phyloP scores from a whole-genome alignment of 2,888 invertebrate genomes.

The Tenthredo mesomela region DNA sequence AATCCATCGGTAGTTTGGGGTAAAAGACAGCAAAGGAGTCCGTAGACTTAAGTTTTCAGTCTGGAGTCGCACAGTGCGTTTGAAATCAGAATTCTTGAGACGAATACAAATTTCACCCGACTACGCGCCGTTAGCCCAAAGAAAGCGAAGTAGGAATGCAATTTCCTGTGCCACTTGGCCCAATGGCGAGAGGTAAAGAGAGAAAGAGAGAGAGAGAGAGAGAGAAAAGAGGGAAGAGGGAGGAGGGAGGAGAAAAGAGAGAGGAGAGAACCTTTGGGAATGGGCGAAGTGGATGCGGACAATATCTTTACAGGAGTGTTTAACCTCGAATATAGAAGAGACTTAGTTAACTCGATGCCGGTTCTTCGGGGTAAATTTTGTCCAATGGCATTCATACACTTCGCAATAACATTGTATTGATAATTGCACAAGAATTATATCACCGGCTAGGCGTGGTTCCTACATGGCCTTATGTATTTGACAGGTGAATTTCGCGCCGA shows the following conservation, averaged over 20 bases:
- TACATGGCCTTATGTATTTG: neutral
- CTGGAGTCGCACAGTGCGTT: conserved; percentile 22
- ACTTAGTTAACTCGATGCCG: conserved; percentile 38
- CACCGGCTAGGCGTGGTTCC: neutral
- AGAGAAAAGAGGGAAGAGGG: neutral
- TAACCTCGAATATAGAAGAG: conserved; percentile 31
- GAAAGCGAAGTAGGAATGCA: conserved; percentile 60
- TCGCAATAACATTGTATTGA: conserved; percentile 31
- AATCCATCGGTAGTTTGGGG: conserved; percentile 9
- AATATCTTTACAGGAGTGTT: conserved; percentile 31
- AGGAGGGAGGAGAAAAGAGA: neutral
- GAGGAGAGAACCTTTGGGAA: neutral
- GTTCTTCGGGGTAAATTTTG: conserved; percentile 20
- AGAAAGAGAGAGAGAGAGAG: neutral
- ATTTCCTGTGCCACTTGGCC: conserved; percentile 58
- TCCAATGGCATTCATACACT: conserved; percentile 18
- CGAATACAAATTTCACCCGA: conserved; percentile 62
- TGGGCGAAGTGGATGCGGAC: neutral
- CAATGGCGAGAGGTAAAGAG: conserved; percentile 17
- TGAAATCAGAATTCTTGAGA: conserved; percentile 59
- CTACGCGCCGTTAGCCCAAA: conserved; percentile 58
- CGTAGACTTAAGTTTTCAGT: neutral
- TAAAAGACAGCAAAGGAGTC: neutral
- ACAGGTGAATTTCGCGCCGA: neutral
- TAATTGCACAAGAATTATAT: conserved; percentile 33